Evolutionary conservation across 2,888 invertebrate genomes (phyloP).

Genomic region (Mystacides longicornis): DNA sequence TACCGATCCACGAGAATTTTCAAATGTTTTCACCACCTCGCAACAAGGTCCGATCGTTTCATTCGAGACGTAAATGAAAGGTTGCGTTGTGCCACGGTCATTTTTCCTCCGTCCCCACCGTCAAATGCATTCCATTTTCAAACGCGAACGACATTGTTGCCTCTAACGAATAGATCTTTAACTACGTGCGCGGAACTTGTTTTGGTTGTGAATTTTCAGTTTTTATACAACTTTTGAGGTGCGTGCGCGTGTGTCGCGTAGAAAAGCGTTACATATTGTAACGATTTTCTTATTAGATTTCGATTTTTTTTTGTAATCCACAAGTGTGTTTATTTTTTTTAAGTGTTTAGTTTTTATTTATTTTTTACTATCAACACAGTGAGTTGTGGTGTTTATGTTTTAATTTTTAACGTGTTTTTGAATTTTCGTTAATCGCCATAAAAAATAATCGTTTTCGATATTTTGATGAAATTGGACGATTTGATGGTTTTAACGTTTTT

Average conservation of each 20-base stretch:
- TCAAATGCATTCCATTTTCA: background rate
- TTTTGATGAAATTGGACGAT: background rate
- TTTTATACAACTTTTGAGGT: background rate
- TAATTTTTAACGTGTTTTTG: background rate
- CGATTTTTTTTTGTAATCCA: background rate
- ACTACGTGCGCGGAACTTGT: background rate
- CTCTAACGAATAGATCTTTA: background rate
- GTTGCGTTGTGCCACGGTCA: too few species aligned
- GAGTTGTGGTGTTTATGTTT: background rate
- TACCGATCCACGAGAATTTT: background rate
- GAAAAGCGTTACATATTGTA: background rate
- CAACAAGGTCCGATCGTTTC: background rate
- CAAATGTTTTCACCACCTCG: background rate
- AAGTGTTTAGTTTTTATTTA: background rate
- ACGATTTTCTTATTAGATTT: background rate
- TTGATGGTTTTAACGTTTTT: too few species aligned
- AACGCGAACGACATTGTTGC: background rate
- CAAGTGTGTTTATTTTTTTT: background rate
- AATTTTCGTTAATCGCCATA: background rate
- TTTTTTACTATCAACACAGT: background rate
- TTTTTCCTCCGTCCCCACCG: too few species aligned
- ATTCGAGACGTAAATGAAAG: too few species aligned
- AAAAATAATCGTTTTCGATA: too few species aligned
- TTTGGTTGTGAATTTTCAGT: conserved; percentile 2
- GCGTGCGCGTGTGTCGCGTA: background rate